These are phyloP conservation scores for Linyphia triangularis DNA, from an alignment of 2,888 invertebrate species.

Conservation along the genomic window DNA sequence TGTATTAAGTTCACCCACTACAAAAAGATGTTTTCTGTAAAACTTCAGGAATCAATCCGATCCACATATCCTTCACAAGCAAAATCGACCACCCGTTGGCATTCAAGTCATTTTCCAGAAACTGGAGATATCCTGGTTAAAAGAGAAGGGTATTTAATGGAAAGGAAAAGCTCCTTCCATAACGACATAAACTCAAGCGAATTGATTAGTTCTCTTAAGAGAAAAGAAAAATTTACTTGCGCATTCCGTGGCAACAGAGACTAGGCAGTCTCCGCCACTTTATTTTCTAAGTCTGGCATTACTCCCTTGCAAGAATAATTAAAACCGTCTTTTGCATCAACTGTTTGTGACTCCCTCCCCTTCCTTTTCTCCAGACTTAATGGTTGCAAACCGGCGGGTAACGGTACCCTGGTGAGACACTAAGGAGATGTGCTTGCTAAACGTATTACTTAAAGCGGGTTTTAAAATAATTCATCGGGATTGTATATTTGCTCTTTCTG, in stretches of 20 bases:
- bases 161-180: constrained; percentile 55
- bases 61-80: too few relatives aligned
- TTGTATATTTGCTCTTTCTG: background rate
- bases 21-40: too few relatives aligned
- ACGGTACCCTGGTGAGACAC: constrained; percentile 11
- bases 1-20: too few relatives aligned
- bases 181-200: constrained; percentile 47
- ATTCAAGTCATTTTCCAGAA: background rate
- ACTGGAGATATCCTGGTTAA: constrained; percentile 16
- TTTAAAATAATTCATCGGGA: constrained; percentile 33
- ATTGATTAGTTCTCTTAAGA: constrained; percentile 49
- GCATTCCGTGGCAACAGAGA: constrained; percentile 13
- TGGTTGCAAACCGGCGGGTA: background rate
- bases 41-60: too few relatives aligned
- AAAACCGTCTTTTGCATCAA: constrained; percentile 43
- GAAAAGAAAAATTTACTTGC: constrained; percentile 25
- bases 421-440: background rate
- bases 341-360: constrained; percentile 35
- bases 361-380: background rate
- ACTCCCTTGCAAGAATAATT: constrained; percentile 32
- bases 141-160: constrained; percentile 43
- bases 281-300: constrained; percentile 20
- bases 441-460: constrained; percentile 10
- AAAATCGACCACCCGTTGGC: too few relatives aligned
- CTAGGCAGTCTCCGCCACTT: constrained; percentile 18